Base-by-base conservation (phyloP, 2,797 vertebrate species). In the Vipera latastei region DNA sequence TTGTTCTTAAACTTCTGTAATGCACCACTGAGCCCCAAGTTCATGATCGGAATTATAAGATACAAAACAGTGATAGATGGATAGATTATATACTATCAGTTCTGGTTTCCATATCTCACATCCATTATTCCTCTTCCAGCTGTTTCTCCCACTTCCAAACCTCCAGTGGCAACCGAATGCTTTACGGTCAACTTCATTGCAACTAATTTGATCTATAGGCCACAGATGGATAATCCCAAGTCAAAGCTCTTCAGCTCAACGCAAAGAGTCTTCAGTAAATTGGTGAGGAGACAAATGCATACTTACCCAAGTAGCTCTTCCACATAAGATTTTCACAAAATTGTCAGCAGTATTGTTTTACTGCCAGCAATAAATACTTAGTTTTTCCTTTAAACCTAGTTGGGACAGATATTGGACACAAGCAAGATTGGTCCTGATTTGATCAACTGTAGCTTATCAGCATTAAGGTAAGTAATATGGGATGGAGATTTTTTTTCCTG, bases 161-260 rank as follows among this genome's bases (percentile, higher is more conserved):
- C 51, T n/a, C 65, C 44, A 56, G 0, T 0, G 20, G 3, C 18
- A 78, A 3, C 0, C 0, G 65, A 95, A 59, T 89, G 65, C 1
- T 97, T 98, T 95, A 97, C 93, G 0, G 65, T 98, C 25, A 98
- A 97, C 92, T 97, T 98, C 93, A 98, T 97, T 57, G 95, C 97
- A 51, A 94, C 89, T 94, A 98, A 97, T 95, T 96, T 98, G 86
- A 96, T 91, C 56, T 98, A 97, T 92, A 96, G 93, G 0, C 18
- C 93, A 0, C 96, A 97, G 63, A 97, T 98, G 93, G 94, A 92
- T 63, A 93, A 0, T 3, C 94, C 92, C 0, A 93, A 93, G 14
- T 98, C 98, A 22, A 91, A 51, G 51, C 96, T 95, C 92, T 98
- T 97, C 95, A 97, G 32, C 16, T 96, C 96, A 4, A 94, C 97